Conservation (phyloP, 2,888 invertebrate genomes). For the Noctua janthe region DNA sequence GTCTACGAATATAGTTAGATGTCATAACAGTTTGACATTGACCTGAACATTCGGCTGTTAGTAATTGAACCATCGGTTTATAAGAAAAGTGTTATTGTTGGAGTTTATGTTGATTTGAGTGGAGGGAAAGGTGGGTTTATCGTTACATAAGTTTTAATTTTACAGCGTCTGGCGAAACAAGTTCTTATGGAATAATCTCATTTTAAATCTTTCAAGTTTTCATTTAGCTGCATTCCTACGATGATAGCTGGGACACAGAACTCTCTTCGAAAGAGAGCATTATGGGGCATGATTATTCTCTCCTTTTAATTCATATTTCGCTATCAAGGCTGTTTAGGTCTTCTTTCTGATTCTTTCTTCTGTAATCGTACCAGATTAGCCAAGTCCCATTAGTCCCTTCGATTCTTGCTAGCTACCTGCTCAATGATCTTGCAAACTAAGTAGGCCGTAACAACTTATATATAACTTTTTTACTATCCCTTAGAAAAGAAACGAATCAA, state of each 20-base stretch:
- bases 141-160: neutral
- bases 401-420: too few relatives aligned
- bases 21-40: constrained; percentile 60
- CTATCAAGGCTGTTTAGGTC: neutral
- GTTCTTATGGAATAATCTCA: neutral
- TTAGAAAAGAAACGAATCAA: neutral
- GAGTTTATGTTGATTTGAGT: constrained; percentile 47
- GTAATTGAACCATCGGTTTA: constrained; percentile 50
- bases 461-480: too few relatives aligned
- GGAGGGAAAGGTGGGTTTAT: neutral
- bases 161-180: neutral
- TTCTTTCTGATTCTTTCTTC: neutral
- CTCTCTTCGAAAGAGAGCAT: neutral
- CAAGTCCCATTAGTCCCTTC: neutral
- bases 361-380: neutral
- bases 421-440: neutral
- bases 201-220: neutral
- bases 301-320: neutral
- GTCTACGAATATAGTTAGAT: constrained; percentile 56
- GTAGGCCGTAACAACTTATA: too few relatives aligned
- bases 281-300: neutral
- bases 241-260: neutral
- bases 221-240: neutral
- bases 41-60: constrained; percentile 45
- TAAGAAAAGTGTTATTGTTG: constrained; percentile 27